These are phyloP conservation scores for Cyprinodon diabolis DNA, from an alignment of 2,797 vertebrate species.

Conservation along the genomic window DNA sequence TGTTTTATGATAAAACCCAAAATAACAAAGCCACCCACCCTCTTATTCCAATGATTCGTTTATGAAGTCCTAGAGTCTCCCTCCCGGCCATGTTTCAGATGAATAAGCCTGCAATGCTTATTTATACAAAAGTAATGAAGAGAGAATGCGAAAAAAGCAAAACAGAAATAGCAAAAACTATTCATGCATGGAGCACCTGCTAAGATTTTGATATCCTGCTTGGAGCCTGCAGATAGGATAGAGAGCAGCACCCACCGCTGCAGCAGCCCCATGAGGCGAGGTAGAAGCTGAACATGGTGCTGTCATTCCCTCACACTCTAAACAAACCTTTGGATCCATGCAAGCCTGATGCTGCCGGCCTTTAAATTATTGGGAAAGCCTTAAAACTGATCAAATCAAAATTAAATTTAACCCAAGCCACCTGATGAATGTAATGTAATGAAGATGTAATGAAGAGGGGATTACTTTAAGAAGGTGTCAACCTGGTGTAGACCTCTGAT, in stretches of 20 bases:
- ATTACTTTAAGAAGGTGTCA: conserved; percentile 34
- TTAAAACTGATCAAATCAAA: conserved; percentile 33
- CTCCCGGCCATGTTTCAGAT: conserved; percentile 55
- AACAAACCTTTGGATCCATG: conserved; percentile 27
- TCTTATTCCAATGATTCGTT: conserved; percentile 64
- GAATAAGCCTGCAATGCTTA: conserved; percentile 70
- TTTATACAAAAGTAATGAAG: conserved; percentile 71
- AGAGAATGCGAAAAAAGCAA: conserved; percentile 46
- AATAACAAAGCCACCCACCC: conserved; percentile 52
- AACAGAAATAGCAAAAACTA: not conserved
- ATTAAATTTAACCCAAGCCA: conserved; percentile 43
- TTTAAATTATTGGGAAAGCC: conserved; percentile 67
- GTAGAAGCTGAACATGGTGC: conserved; percentile 17
- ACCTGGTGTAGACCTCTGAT: conserved; percentile 17
- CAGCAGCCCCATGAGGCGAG: conserved; percentile 23
- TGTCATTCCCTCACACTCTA: conserved; percentile 15
- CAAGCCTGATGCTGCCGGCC: conserved; percentile 40
- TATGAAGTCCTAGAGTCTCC: conserved; percentile 53
- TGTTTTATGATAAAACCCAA: conserved; percentile 48
- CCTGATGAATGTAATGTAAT: conserved; percentile 14
- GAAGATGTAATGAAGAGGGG: conserved; percentile 44
- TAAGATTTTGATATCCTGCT: conserved; percentile 57
- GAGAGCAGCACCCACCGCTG: conserved; percentile 9
- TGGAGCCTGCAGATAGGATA: conserved; percentile 40
- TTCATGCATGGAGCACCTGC: conserved; percentile 14